Base-by-base conservation (phyloP, 1,140 invertebrate genomes). In the Cotesia chilonis region DNA sequence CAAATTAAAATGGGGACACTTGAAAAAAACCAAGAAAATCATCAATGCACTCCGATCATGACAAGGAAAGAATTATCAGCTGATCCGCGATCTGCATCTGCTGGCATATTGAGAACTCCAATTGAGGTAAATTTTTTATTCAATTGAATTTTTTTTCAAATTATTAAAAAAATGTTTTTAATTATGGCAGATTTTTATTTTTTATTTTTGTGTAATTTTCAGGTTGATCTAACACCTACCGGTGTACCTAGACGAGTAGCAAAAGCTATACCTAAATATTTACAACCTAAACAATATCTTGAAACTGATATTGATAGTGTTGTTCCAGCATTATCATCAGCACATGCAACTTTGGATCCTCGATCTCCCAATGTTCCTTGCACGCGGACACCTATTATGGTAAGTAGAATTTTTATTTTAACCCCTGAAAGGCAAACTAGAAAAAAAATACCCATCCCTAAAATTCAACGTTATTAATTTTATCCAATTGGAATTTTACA, bases 291-390 rank as follows among this genome's bases (percentile, higher is more conserved):
- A 68, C 74, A 73, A 14, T 85, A 81, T 70, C 76, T 85, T 20
- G 84, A 86, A 78, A 84, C 84, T 0, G 76, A 86, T 75, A 73
- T 86, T 20, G 84, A 86, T 71, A 41, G 54, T 41, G 74, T 81
- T 4, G 72, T 80, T 37, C 73, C 77, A 41, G 51, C 61, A 4
- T 36, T 76, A 7, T 71, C 75, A 55, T 70, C 74, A 17, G 55
- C 67, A 9, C 80, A 77, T 74, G 20, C n/a, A 55, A 54, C 72
- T 59, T n/a, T 59, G 0, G 79, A 82, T 52, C 78, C 76, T 36
- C 74, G 74, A 75, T 76, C 73, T 10, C 71, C 76, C 20, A 77
- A 79, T 66, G 64, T 78, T 55, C 12, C 66, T 47, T 60, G 76
- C 9, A 76, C 77, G 38, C 76, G 78, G n/a, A 81, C 79, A 57